These are phyloP conservation scores for Oligia latruncula DNA, from an alignment of 2,888 invertebrate species.

Conservation along the genomic window DNA sequence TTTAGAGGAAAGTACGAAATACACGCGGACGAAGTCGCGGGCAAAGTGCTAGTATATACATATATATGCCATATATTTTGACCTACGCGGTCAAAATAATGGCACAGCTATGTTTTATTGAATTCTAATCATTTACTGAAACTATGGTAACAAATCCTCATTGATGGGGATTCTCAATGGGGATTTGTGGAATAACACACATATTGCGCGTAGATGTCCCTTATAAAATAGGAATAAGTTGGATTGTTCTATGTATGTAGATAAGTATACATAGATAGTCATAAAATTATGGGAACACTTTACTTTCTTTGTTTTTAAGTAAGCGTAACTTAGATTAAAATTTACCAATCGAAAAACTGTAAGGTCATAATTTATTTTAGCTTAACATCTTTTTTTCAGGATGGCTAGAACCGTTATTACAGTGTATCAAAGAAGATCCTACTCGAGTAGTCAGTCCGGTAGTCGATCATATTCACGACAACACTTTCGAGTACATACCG, in stretches of 20 bases:
- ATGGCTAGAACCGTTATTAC: constrained; percentile 97
- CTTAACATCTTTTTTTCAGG: constrained; percentile 86
- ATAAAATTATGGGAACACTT: not conserved
- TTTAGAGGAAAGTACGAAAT: no score
- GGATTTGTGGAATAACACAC: no score
- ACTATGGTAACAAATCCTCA: no score
- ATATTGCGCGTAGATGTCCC: no score
- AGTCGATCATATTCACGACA: constrained; percentile 97
- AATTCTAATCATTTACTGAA: no score
- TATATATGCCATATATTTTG: no score
- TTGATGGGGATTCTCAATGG: no score
- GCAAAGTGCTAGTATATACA: no score
- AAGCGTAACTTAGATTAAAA: not conserved
- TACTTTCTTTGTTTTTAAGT: not conserved
- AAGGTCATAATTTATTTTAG: no score
- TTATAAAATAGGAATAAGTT: not conserved
- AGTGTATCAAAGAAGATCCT: constrained; percentile 93
- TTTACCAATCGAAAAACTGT: not conserved
- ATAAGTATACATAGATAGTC: not conserved
- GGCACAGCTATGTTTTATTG: no score
- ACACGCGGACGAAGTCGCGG: no score
- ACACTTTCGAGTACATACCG: constrained; percentile 96
- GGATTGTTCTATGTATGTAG: not conserved
- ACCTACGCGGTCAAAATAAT: no score
- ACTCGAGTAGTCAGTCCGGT: constrained; percentile 97